Evolutionary conservation across 2,113 vertebrate genomes (phyloP).

Genomic region (Megaleporinus macrocephalus): DNA sequence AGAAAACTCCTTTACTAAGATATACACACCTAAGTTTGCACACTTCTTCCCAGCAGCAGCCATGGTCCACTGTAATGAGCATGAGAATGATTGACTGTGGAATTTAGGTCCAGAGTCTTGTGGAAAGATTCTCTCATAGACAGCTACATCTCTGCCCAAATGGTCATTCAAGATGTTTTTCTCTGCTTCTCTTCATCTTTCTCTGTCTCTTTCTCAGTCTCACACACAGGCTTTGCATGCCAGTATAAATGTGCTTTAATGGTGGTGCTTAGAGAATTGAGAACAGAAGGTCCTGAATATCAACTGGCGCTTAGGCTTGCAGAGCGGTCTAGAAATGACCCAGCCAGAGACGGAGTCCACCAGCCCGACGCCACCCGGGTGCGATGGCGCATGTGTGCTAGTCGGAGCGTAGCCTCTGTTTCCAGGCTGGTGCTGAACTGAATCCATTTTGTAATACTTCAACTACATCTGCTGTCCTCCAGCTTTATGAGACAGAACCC

Average conservation of each 20-base stretch:
- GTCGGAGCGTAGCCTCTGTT: background rate
- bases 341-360: background rate
- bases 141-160: constrained; percentile 63
- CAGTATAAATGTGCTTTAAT: background rate
- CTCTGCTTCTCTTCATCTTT: constrained; percentile 15
- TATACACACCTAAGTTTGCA: background rate
- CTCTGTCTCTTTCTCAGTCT: background rate
- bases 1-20: background rate
- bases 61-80: constrained; percentile 58
- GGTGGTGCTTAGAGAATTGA: constrained; percentile 25
- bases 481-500: background rate
- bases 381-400: background rate
- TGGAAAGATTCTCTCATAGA: constrained; percentile 65
- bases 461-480: background rate
- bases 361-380: background rate
- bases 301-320: constrained; percentile 37
- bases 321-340: background rate
- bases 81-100: constrained; percentile 63
- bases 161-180: constrained; percentile 71
- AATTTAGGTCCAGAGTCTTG: constrained; percentile 61
- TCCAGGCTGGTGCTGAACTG: background rate
- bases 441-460: background rate
- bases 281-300: constrained; percentile 55
- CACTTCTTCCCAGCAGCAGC: constrained; percentile 20
- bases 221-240: background rate